Base-by-base conservation (phyloP, 2,888 invertebrate genomes). In the Cheilosia soror region DNA sequence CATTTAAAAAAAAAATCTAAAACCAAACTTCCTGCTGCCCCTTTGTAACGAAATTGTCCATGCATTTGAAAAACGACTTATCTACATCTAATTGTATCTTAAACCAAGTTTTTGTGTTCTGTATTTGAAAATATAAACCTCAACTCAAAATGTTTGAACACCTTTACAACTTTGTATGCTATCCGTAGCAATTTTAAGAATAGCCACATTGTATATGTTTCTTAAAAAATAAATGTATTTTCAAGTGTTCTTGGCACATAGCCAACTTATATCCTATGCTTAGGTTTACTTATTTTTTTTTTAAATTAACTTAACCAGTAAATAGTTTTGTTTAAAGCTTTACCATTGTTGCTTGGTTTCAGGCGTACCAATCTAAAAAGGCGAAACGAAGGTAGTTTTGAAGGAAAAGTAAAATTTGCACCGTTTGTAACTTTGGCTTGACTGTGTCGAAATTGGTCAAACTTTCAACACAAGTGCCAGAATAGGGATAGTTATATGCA, bases 171-270 rank as follows among this genome's bases (percentile, higher is more conserved):
- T 42, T 7, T n/a, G 13, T 5, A 40, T 11, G 11, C 15, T 40
- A 29, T 49, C 33, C 33, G 9, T 33, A 33, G 33, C 9, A 37
- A 37, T 3, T 9, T 11, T 11, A 37, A 37, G 9, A 27, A 2
- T 33, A 27, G 13, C 13, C 58, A 5, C 37, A 13, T 13, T 15
- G n/a, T 13, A 44, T 2, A 44, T 6, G 25, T 57, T 42, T 27
- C 4, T 7, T 33, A 31, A 13, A 15, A 40, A 40, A 27, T 53
- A 37, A 3, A 37, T 40, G 15, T 49, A n/a, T 51, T 62, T 33
- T 60, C 44, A 77, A 60, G 55, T 73, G 44, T 42, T 83, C 83
- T 83, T 79, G 83, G 83, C 83, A 83, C 73, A 73, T 69, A 25
- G 83, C 83, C 83, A 83, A 76, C 40, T 51, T 37, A 31, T 53